phyloP scores from a whole-genome alignment of 2,113 vertebrate genomes.

The Phylloscopus trochiloides region DNA sequence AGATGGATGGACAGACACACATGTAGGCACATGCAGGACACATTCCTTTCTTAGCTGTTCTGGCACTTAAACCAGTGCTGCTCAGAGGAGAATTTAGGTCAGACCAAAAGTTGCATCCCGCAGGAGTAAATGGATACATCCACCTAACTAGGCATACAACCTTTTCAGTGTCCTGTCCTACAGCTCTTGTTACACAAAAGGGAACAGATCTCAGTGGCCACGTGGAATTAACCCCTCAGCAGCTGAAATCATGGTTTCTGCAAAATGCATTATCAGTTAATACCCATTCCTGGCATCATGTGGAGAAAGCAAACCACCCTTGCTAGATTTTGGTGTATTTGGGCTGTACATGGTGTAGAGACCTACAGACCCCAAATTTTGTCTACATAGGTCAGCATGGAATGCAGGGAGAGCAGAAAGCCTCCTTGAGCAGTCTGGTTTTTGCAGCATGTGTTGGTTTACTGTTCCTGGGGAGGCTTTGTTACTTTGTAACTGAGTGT shows the following conservation, averaged over 20 bases:
- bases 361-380: neutral
- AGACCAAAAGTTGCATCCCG: neutral
- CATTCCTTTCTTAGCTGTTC: neutral
- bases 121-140: neutral
- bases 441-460: neutral
- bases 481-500: neutral
- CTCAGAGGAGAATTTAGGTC: constrained; percentile 4
- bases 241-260: neutral
- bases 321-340: neutral
- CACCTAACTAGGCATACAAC: neutral
- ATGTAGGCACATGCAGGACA: neutral
- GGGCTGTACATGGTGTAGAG: fast-evolving
- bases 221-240: neutral
- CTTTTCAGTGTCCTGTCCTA: neutral
- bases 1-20: neutral
- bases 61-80: neutral
- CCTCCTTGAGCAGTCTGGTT: neutral
- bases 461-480: neutral
- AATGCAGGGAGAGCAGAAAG: neutral
- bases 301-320: neutral
- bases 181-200: neutral
- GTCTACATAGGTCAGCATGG: neutral
- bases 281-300: neutral
- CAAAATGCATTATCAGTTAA: neutral
- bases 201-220: neutral